Conservation (phyloP, 2,888 invertebrate species). For the Synergus laeviventris region DNA sequence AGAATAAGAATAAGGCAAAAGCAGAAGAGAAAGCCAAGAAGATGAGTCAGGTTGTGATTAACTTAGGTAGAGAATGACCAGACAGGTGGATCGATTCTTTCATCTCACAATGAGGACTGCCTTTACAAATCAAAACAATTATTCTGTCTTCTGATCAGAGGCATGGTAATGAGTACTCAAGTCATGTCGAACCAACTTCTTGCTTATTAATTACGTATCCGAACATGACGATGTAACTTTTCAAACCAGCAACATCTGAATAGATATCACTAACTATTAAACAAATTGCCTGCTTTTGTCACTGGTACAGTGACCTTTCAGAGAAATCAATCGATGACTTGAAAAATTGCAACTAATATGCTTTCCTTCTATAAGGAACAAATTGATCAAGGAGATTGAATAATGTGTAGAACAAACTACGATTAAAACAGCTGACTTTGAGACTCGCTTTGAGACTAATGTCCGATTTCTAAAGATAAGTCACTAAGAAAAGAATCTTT, state of each 20-base stretch:
- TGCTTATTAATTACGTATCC: slow-evolving; percentile 49
- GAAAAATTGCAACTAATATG: no score
- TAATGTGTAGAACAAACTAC: not conserved
- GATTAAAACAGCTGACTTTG: not conserved
- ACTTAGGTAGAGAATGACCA: slow-evolving; percentile 41
- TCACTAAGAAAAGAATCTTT: slow-evolving; percentile 3
- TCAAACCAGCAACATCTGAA: not conserved
- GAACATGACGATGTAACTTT: slow-evolving; percentile 48
- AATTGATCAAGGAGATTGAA: not conserved
- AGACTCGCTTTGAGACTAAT: not conserved
- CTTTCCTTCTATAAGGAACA: not conserved
- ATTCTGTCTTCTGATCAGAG: slow-evolving; percentile 43
- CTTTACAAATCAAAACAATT: slow-evolving; percentile 49
- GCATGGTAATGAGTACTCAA: slow-evolving; percentile 45
- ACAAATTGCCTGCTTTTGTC: slow-evolving; percentile 3
- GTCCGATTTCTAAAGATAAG: not conserved
- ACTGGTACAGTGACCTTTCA: not conserved
- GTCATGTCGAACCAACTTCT: slow-evolving; percentile 36
- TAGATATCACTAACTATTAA: slow-evolving; percentile 9
- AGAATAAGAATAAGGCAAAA: slow-evolving; percentile 13
- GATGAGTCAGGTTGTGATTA: slow-evolving; percentile 48
- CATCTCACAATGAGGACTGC: slow-evolving; percentile 25
- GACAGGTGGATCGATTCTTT: slow-evolving; percentile 26
- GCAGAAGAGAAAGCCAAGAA: slow-evolving; percentile 29
- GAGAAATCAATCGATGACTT: not conserved